phyloP scores from a whole-genome alignment of 1,140 invertebrate species.

The Aethina tumida region DNA sequence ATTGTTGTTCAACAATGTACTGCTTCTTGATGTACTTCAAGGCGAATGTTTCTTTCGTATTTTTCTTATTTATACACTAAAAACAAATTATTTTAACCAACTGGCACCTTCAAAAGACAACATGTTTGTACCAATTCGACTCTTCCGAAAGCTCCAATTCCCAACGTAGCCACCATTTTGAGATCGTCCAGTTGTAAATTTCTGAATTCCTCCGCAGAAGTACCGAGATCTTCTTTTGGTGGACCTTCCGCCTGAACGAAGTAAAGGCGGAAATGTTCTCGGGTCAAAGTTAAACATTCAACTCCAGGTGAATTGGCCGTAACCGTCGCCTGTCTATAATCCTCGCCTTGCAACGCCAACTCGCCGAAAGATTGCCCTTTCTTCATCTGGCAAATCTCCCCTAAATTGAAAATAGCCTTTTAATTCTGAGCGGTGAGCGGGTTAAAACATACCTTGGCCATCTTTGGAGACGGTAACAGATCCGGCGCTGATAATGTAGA shows the following conservation, averaged over 20 bases:
- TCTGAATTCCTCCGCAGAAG: conserved; percentile 43
- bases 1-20: conserved; percentile 85
- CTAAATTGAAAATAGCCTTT: too few relatives aligned
- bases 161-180: conserved; percentile 72
- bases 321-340: conserved; percentile 73
- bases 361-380: conserved; percentile 73
- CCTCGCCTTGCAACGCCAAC: conserved; percentile 69
- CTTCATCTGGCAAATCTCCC: conserved; percentile 50
- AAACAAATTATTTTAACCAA: too few relatives aligned
- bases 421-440: too few relatives aligned
- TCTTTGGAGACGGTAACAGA: conserved; percentile 68
- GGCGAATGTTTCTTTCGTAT: conserved; percentile 64
- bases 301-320: conserved; percentile 79
- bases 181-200: conserved; percentile 68
- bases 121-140: conserved; percentile 62
- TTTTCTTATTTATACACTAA: conserved; percentile 42
- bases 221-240: conserved; percentile 30
- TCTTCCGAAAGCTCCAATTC: conserved; percentile 87
- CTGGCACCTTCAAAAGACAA: too few relatives aligned
- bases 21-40: conserved; percentile 89
- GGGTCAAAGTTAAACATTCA: conserved; percentile 81
- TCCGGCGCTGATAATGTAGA: conserved; percentile 91
- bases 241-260: conserved; percentile 31
- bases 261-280: conserved; percentile 44
- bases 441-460: too few relatives aligned